These are phyloP conservation scores for Exephanes ischioxanthus DNA, from an alignment of 2,888 invertebrate genomes.

Conservation along the genomic window DNA sequence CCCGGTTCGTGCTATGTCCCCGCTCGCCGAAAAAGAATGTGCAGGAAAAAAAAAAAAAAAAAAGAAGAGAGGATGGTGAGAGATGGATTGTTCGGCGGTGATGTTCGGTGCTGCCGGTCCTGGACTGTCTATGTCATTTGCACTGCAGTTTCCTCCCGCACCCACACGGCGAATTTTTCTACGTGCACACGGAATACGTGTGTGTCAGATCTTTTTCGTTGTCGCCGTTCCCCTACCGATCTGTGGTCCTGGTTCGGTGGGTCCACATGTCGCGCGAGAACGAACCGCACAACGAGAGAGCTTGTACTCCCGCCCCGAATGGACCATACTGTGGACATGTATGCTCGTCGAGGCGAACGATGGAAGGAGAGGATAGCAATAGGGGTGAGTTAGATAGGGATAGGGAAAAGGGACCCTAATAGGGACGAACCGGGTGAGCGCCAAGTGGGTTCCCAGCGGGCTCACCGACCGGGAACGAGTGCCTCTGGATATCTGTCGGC, in stretches of 20 bases:
- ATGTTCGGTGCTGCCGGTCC: conserved; percentile 52
- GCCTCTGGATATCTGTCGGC: conserved; percentile 76
- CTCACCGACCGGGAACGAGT: conserved; percentile 74
- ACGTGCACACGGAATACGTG: background rate
- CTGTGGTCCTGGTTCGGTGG: conserved; percentile 83
- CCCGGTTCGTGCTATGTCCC: conserved; percentile 66
- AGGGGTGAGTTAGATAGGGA: conserved; percentile 1
- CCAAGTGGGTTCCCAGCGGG: conserved; percentile 80
- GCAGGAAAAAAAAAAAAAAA: conserved; percentile 27
- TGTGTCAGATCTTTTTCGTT: conserved; percentile 29
- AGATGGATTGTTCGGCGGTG: conserved; percentile 73
- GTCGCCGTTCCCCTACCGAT: conserved; percentile 64
- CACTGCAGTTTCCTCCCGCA: conserved; percentile 26
- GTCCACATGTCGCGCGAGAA: conserved; percentile 82
- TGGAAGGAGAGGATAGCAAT: conserved; percentile 23
- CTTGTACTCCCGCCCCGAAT: conserved; percentile 80
- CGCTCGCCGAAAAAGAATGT: conserved; percentile 18
- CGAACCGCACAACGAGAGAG: conserved; percentile 66
- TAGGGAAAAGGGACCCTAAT: conserved; percentile 75
- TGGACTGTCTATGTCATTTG: conserved; percentile 52
- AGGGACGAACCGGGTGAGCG: conserved; percentile 75
- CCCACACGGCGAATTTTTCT: conserved; percentile 54
- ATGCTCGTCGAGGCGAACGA: conserved; percentile 54
- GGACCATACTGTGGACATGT: conserved; percentile 74
- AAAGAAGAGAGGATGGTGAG: conserved; percentile 31